Conservation (phyloP, 2,797 vertebrate species). For the Gymnocypris eckloni region DNA sequence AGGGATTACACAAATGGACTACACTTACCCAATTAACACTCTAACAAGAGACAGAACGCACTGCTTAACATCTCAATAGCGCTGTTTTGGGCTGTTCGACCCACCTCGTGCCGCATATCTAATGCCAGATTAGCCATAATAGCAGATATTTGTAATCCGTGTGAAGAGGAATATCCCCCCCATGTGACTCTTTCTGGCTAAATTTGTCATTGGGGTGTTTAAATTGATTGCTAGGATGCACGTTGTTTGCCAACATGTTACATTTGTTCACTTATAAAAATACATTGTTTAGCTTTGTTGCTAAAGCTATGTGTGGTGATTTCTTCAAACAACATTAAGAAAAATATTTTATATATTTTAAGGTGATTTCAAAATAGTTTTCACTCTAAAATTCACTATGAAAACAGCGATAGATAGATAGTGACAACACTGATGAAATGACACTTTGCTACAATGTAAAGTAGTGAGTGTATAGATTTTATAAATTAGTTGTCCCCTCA, state of each 20-base stretch:
- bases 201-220: neutral
- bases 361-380: neutral
- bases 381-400: too few relatives aligned
- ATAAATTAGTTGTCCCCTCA: too few relatives aligned
- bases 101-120: constrained; percentile 67
- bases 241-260: neutral
- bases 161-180: constrained; percentile 50
- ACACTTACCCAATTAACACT: constrained; percentile 81
- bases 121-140: constrained; percentile 76
- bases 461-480: too few relatives aligned
- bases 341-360: too few relatives aligned
- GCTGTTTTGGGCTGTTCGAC: constrained; percentile 51
- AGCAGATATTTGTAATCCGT: constrained; percentile 63
- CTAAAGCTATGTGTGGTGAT: neutral
- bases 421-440: too few relatives aligned
- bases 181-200: constrained; percentile 41
- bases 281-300: neutral
- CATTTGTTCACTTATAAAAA: neutral
- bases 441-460: too few relatives aligned
- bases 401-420: neutral
- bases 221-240: constrained; percentile 3
- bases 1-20: constrained; percentile 84
- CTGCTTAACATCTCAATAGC: constrained; percentile 81
- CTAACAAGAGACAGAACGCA: constrained; percentile 69
- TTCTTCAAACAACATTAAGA: neutral